phyloP scores from a whole-genome alignment of 1,140 invertebrate genomes.

The Andricus grossulariae region DNA sequence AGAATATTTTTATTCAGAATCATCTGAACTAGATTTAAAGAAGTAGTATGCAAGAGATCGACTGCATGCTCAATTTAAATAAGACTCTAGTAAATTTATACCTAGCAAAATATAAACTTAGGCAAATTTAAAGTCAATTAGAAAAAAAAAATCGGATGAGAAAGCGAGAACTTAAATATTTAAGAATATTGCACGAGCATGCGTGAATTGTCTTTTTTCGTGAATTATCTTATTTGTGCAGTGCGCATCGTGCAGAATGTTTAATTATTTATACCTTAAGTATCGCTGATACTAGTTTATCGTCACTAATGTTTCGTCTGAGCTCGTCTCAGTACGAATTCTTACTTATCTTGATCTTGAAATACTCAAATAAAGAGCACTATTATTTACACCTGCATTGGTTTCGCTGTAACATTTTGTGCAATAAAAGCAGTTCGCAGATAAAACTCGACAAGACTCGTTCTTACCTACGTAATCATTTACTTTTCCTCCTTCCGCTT shows the following conservation, averaged over 20 bases:
- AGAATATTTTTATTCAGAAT: neutral
- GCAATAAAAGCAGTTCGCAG: slow-evolving; percentile 66
- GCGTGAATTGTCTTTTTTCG: slow-evolving; percentile 52
- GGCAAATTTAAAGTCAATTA: too few species aligned
- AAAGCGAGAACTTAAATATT: neutral
- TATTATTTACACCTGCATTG: slow-evolving; percentile 28
- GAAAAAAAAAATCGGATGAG: neutral
- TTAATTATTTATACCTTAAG: neutral
- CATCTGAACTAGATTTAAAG: slow-evolving; percentile 2
- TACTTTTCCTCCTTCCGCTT: slow-evolving; percentile 59
- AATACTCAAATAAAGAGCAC: slow-evolving; percentile 21
- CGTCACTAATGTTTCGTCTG: slow-evolving; percentile 12
- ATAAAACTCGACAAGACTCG: slow-evolving; percentile 57
- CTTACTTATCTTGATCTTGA: neutral
- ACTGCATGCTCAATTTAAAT: slow-evolving; percentile 19
- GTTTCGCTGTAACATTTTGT: slow-evolving; percentile 59
- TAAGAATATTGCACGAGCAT: slow-evolving; percentile 59
- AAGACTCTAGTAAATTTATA: neutral
- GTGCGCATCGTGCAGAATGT: slow-evolving; percentile 8
- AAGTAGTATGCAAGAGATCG: slow-evolving; percentile 9
- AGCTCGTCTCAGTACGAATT: neutral
- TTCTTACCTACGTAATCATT: slow-evolving; percentile 58
- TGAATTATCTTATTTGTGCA: slow-evolving; percentile 34
- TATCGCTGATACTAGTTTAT: slow-evolving; percentile 12
- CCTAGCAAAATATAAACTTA: neutral